Conservation (phyloP, 1,140 invertebrate species). For the Drosophila navojoa region DNA sequence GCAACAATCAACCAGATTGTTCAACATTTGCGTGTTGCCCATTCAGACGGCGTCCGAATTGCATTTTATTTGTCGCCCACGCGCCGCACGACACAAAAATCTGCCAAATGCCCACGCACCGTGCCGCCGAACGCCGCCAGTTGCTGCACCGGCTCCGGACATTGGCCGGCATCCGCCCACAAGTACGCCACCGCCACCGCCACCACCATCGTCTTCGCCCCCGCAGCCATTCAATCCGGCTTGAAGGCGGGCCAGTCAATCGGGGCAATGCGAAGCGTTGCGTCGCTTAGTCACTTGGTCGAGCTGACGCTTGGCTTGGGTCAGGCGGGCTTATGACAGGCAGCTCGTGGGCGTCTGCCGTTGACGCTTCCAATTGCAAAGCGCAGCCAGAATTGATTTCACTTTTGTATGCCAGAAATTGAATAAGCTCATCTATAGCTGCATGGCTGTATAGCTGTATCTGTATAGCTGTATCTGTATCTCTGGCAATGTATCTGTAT, state of each 20-base stretch:
- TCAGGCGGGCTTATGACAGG: conserved; percentile 27
- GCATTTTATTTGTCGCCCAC: conserved; percentile 21
- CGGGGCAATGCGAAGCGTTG: not conserved
- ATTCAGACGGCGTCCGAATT: conserved; percentile 17
- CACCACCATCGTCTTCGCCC: not conserved
- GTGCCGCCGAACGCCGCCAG: not conserved
- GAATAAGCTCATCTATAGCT: conserved; percentile 36
- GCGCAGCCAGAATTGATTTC: conserved; percentile 72
- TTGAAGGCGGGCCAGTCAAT: not conserved
- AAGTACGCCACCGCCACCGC: not conserved
- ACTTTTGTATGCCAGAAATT: conserved; percentile 54
- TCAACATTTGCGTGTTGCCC: conserved; percentile 9
- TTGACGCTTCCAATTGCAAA: conserved; percentile 68
- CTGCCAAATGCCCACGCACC: conserved; percentile 19
- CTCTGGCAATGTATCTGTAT: conserved; percentile 33
- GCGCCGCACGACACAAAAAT: conserved; percentile 7
- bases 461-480: conserved; percentile 11
- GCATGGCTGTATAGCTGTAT: conserved; percentile 11
- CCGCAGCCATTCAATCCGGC: conserved; percentile 2
- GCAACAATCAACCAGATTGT: conserved; percentile 17
- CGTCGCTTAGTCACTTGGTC: conserved; percentile 18
- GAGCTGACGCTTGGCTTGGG: conserved; percentile 20
- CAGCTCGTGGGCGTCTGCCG: conserved; percentile 36
- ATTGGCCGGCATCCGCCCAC: conserved; percentile 42
- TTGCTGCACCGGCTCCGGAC: conserved; percentile 24